Evolutionary conservation across 1,140 invertebrate species (phyloP).

Genomic region (Drosophila neocordata): DNA sequence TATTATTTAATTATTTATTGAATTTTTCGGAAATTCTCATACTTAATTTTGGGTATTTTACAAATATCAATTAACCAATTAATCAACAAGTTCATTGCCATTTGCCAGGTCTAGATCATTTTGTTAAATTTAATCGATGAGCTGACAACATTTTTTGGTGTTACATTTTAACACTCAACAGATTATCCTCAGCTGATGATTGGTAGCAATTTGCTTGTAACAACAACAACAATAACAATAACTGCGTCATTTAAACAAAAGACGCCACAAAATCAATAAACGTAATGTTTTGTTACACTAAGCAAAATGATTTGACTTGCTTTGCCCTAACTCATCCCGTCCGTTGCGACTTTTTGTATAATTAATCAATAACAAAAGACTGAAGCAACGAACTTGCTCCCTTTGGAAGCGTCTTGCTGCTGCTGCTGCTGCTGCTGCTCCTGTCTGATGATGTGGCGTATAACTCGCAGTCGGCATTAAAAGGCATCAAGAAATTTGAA

Average conservation of each 20-base stretch:
- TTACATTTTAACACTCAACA: constrained; percentile 11
- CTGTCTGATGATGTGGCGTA: constrained; percentile 20
- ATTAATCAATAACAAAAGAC: constrained; percentile 68
- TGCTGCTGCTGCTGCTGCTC: constrained; percentile 24
- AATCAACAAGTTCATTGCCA: constrained; percentile 1
- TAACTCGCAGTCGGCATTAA: constrained; percentile 22
- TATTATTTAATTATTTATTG: background rate
- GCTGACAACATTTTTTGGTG: constrained; percentile 5
- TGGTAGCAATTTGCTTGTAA: constrained; percentile 5
- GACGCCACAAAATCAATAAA: constrained; percentile 12
- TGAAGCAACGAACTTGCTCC: constrained; percentile 71
- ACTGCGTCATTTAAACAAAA: constrained; percentile 13
- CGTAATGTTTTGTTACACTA: background rate
- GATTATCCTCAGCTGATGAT: background rate
- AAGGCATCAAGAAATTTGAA: constrained; percentile 21
- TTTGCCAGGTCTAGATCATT: background rate
- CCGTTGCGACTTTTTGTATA: constrained; percentile 41
- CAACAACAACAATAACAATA: background rate
- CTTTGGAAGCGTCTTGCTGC: constrained; percentile 23
- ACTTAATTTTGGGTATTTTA: background rate
- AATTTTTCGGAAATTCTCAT: background rate
- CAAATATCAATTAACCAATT: background rate
- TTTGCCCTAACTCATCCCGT: background rate
- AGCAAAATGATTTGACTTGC: background rate
- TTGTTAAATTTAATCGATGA: constrained; percentile 16